Evolutionary conservation across 2,797 vertebrate genomes (phyloP).

Genomic region (Lepus oiostolus): DNA sequence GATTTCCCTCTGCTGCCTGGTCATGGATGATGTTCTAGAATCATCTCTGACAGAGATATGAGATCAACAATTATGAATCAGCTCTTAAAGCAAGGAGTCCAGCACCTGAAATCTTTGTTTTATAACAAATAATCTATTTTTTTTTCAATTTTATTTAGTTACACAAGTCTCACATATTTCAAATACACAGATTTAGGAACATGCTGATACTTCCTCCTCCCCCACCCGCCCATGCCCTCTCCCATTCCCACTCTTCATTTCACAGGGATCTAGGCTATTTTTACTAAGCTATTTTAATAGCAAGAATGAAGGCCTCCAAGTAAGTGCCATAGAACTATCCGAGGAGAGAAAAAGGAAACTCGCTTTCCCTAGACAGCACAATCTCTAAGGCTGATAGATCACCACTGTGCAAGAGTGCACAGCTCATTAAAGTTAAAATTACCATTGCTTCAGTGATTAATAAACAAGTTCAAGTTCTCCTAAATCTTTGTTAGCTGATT

Average conservation of each 20-base stretch:
- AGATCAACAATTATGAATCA: neutral
- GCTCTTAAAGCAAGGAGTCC: neutral
- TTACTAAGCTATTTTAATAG: neutral
- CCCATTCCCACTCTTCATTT: no score
- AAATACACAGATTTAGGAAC: no score
- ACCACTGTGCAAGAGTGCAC: neutral
- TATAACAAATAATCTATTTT: neutral
- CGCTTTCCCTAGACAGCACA: neutral
- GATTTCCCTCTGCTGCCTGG: neutral
- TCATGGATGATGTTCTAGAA: neutral
- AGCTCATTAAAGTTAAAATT: neutral
- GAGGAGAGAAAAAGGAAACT: neutral
- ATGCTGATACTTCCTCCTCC: no score
- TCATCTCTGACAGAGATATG: neutral
- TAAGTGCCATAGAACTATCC: no score
- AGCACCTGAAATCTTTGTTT: constrained; percentile 37
- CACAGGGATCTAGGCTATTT: no score
- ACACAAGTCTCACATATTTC: no score
- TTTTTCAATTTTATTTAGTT: neutral
- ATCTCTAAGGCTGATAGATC: neutral
- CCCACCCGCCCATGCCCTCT: no score
- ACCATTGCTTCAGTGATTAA: neutral
- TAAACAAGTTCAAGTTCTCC: neutral
- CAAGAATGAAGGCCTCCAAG: neutral
- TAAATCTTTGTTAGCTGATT: neutral